Evolutionary conservation across 2,888 invertebrate genomes (phyloP).

Genomic region (Gibbula magus): DNA sequence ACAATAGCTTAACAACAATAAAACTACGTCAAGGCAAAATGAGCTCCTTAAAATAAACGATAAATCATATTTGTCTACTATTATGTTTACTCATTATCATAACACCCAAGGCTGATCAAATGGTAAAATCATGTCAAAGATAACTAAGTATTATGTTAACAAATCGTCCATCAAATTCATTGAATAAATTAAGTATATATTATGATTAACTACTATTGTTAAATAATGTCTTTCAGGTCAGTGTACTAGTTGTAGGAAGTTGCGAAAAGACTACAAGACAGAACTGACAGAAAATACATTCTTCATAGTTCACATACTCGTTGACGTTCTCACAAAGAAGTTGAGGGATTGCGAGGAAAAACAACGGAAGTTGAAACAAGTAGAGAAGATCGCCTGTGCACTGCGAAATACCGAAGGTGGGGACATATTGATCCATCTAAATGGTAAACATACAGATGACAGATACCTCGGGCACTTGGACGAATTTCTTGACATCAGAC

Average conservation of each 20-base stretch:
- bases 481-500: background rate
- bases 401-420: background rate
- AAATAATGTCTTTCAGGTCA: background rate
- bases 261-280: background rate
- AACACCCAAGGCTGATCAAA: too few species aligned
- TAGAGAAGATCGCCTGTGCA: background rate
- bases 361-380: background rate
- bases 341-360: background rate
- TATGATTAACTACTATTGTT: too few species aligned
- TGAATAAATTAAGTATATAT: too few species aligned
- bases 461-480: background rate
- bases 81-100: too few species aligned
- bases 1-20: too few species aligned
- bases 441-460: background rate
- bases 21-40: too few species aligned
- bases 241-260: background rate
- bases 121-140: too few species aligned
- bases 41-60: too few species aligned
- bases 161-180: too few species aligned
- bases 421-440: background rate
- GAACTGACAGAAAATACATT: background rate
- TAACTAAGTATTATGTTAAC: too few species aligned
- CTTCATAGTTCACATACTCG: background rate
- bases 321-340: background rate
- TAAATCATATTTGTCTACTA: too few species aligned